Percentiles rank a stretch among this genome's conserved stretches.
Conservation (phyloP, 2,888 invertebrate genomes). For the Theretra japonica region DNA sequence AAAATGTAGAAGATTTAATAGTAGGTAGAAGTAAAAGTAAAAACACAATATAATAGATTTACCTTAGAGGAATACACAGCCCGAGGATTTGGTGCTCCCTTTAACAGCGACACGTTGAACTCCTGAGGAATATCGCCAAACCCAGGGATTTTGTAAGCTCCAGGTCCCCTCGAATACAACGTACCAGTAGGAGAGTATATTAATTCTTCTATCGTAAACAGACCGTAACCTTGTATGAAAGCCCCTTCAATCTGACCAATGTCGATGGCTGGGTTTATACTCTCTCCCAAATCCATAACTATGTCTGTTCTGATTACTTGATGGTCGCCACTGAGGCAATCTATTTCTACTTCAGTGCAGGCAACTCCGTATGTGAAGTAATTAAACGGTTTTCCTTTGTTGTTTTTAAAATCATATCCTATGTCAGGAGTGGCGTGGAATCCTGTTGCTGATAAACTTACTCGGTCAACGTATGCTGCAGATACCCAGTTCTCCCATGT, state of each 20-base stretch:
- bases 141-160: slow-evolving; percentile 97
- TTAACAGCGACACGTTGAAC: slow-evolving; percentile 96
- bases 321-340: slow-evolving; percentile 97
- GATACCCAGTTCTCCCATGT: slow-evolving; percentile 94
- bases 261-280: slow-evolving; percentile 98
- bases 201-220: slow-evolving; percentile 95
- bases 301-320: slow-evolving; percentile 95
- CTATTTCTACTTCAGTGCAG: slow-evolving; percentile 95
- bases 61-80: slow-evolving; percentile 98
- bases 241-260: slow-evolving; percentile 98
- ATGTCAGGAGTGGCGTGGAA: slow-evolving; percentile 91
- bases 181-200: slow-evolving; percentile 93
- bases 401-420: slow-evolving; percentile 88
- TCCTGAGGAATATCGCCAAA: slow-evolving; percentile 96
- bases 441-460: slow-evolving; percentile 93
- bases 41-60: slow-evolving; percentile 36
- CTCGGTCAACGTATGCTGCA: slow-evolving; percentile 90
- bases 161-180: slow-evolving; percentile 94
- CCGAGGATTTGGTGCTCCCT: slow-evolving; percentile 94
- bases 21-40: background rate
- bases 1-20: background rate
- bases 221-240: slow-evolving; percentile 96
- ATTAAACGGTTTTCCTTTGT: slow-evolving; percentile 89
- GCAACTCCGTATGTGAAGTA: slow-evolving; percentile 95
- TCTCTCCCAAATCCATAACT: slow-evolving; percentile 98